Evolutionary conservation across 2,797 vertebrate genomes (phyloP), one percentile per base, ranked within the genome.

Genomic region (Chelidonichthys spinosus): DNA sequence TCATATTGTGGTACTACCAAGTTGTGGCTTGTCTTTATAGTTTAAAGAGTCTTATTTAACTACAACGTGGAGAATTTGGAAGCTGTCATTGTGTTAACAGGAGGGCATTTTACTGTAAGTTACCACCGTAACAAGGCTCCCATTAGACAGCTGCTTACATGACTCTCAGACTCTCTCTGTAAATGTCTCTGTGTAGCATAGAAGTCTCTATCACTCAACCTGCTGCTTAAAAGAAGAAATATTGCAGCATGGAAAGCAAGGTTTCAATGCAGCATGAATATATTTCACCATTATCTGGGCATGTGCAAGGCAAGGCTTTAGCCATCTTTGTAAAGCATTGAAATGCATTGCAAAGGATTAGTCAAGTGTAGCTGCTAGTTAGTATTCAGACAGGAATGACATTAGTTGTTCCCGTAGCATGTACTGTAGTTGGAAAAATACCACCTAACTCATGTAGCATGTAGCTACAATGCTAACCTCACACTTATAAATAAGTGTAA

Each of bases 231-330:
- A 60, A 66, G 6, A 63, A 53, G 10, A 84, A 63, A 78, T 79
- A 72, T 54, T 85, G 83, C 85, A 91, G 88, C 92, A 93, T 94
- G 89, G 69, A 79, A 90, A 90, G 90, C 90, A 90, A 92, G 79
- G 86, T 94, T 93, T 93, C 90, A 91, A 91, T 90, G 91, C 92
- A 91, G 93, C 94, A 94, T 94, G 93, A 88, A 69, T 82, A 82
- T 71, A 83, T 72, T 68, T 79, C 76, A 90, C 82, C 78, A 68
- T 79, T 83, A 89, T 75, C 81, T 79, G 77, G 81, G 90, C 91
- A 92, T 93, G 91, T 84, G 84, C 78, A 82, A 82, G 77, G 61
- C 58, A 50, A 80, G 80, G 71, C 88, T 86, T 78, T 77, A 86
- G 79, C 61, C 62, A 33, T 69, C 82, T 78, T 65, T 84, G 84